Conservation (phyloP, 2,888 invertebrate species). For the Ophioninae sp. region DNA sequence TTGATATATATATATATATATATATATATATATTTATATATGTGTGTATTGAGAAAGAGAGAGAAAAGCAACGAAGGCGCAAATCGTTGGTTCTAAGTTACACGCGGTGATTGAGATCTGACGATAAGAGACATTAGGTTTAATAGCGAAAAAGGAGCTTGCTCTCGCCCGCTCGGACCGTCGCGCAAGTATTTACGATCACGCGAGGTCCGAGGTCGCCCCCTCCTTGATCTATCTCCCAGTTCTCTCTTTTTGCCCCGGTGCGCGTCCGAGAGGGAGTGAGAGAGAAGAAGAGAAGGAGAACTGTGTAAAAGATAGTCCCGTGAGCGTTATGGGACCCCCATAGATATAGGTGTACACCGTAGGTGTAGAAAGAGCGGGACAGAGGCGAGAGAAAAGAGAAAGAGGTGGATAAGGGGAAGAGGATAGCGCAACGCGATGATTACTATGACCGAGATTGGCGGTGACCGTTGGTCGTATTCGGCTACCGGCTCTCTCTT, state of each 20-base stretch:
- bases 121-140: conserved; percentile 62
- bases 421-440: conserved; percentile 28
- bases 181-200: conserved; percentile 56
- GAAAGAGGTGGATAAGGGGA: conserved; percentile 33
- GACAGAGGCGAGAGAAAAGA: conserved; percentile 47
- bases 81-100: conserved; percentile 45
- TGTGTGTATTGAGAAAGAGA: neutral
- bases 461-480: conserved; percentile 57
- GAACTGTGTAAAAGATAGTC: conserved; percentile 8
- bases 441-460: conserved; percentile 61
- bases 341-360: neutral
- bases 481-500: conserved; percentile 61
- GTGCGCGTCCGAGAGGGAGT: conserved; percentile 7
- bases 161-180: conserved; percentile 29
- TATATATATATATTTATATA: neutral
- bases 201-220: conserved; percentile 62
- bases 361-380: conserved; percentile 47
- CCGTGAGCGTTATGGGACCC: neutral
- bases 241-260: neutral
- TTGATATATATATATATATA: no score
- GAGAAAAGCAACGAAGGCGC: conserved; percentile 5
- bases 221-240: conserved; percentile 1
- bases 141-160: conserved; percentile 61
- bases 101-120: conserved; percentile 60
- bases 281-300: no score